Base-by-base conservation (phyloP, 2,888 invertebrate species). In the Drosophila birchii region DNA sequence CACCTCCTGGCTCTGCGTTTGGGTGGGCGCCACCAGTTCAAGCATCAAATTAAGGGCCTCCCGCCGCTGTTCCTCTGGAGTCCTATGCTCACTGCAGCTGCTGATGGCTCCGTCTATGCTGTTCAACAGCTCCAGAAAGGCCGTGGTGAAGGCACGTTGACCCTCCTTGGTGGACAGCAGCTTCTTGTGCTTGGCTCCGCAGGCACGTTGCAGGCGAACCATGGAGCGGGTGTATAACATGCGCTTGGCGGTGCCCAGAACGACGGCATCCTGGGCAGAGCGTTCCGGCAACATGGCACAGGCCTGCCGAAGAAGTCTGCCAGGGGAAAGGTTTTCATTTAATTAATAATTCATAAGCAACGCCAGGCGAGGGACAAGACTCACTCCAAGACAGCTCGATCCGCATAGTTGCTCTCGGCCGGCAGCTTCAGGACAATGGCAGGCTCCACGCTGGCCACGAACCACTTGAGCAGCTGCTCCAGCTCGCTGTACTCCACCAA, bases 391-490 rank as follows among this genome's bases (percentile, higher is more conserved):
- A 95, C 93, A 45, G 94, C 94, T 55, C 93, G 92, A 87, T 95
- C 95, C 55, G 95, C 93, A 71, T 94, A 93, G 78, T 94, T 93
- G 66, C 92, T 93, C 63, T 92, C 92, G 2, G 89, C 76, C 71
- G 94, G 93, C 36, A 92, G 88, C 80, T 93, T 93, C 26, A 96
- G 92, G 38, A 96, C 94, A 67, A 96, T 95, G 58, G 94, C 93
- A 0, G 96, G 95, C 91, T 96, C 96, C 82, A 95, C 95, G 72
- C 95, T 95, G 93, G 95, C 95, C 11, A 96, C 94, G 80, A 95
- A 95, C 96, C 96, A 96, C 90, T 95, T 95, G 79, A 95, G 93
- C 39, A 96, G 94, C 63, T 94, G 94, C 86, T 96, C 95, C 81
- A 95, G 94, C 38, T 94, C 93, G 26, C 91, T 89, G 16, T 94